Base-by-base conservation (phyloP, 2,888 invertebrate genomes). In the Trichogramma evanescens region DNA sequence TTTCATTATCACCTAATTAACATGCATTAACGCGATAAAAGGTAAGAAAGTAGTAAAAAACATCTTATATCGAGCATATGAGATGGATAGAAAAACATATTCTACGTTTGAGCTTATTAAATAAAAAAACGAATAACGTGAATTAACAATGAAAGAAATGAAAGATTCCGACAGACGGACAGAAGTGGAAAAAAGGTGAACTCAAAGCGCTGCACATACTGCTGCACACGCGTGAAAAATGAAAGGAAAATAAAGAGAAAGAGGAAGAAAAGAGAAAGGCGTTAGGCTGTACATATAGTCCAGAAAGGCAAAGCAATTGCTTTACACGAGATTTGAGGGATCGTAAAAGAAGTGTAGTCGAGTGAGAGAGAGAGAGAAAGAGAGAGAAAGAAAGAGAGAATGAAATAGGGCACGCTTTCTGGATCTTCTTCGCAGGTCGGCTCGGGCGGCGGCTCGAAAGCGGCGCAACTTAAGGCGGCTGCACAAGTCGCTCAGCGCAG, bases 341-440 rank as follows among this genome's bases (percentile, higher is more conserved):
- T 26, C 26, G 26, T 26, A 26, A 26, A 54, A 46, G 49, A 50
- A 52, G 58, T 50, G 13, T 56, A 42, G 48, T 46, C 9, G 48
- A 46, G 42, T 45, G 50, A 56, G 40, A 54, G 43, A 46, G 52
- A 52, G 45, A 64, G 51, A 40, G 45, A 64, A 50, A 40, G 50
- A 52, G 59, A 54, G 49, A 62, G 53, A 56, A 49, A 56, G 48
- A 62, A 57, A 59, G 58, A 60, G 49, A 65, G 46, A 57, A 38
- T 46, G 59, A 64, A 53, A 63, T 55, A 54, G 4, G 50, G 10
- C 59, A 58, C 60, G 65, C 56, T 66, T 56, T 62, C 65, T 64
- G 63, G 66, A 68, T 73, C 64, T 75, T 72, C 67, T 76, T 74
- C 75, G 66, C 76, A 77, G 77, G 72, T 77, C 67, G n/a, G 4